phyloP scores from a whole-genome alignment of 1,140 invertebrate species.

The Capitella teleta region DNA sequence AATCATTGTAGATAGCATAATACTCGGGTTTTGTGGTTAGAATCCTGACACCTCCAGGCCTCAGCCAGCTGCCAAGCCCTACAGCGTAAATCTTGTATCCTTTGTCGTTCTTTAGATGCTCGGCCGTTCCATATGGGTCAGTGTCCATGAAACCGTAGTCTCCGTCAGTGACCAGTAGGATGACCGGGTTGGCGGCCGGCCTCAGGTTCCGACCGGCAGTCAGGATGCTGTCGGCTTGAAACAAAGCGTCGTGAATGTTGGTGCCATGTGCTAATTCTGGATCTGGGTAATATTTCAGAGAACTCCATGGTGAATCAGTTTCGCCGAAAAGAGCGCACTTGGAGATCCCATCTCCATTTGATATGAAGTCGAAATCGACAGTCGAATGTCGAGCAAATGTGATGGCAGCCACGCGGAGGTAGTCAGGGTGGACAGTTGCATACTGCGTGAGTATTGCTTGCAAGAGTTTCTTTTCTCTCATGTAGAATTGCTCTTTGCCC shows the following conservation, averaged over 20 bases:
- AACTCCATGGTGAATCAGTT: neutral
- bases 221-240: neutral
- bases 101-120: neutral
- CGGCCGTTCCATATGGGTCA: neutral
- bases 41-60: neutral
- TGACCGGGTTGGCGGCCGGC: neutral
- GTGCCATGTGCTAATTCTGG: neutral
- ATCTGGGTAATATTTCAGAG: neutral
- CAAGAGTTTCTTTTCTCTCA: neutral
- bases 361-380: neutral
- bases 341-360: neutral
- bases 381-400: neutral
- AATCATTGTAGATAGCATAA: neutral
- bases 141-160: neutral
- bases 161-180: neutral
- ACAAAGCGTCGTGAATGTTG: neutral
- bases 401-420: neutral
- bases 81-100: neutral
- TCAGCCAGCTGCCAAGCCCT: neutral
- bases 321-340: neutral
- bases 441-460: neutral
- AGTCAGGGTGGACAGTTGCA: neutral
- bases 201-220: neutral
- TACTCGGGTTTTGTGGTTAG: neutral
- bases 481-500: neutral